Conservation (phyloP, 2,113 vertebrate species). For the Halcyon malimbica region DNA sequence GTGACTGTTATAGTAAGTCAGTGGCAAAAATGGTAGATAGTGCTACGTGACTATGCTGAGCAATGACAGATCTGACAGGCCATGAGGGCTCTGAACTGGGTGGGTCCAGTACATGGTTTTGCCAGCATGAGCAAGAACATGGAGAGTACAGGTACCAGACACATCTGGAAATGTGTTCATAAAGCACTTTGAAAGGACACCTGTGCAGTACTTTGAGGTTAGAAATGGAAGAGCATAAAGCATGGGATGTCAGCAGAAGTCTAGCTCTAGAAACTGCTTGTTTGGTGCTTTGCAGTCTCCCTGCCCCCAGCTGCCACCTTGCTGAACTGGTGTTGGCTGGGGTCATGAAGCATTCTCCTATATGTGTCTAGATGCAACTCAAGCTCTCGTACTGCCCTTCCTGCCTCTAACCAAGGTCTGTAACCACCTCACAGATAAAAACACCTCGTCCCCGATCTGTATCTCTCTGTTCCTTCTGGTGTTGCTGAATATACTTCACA, state of each 20-base stretch:
- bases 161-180: neutral
- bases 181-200: neutral
- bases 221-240: neutral
- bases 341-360: neutral
- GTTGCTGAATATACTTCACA: neutral
- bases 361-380: neutral
- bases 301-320: neutral
- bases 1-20: neutral
- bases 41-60: neutral
- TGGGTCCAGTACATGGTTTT: neutral
- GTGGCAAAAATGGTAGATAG: neutral
- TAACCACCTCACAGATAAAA: neutral
- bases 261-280: neutral
- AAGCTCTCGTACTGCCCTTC: neutral
- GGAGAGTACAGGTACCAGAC: neutral
- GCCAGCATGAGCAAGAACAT: neutral
- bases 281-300: neutral
- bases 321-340: neutral
- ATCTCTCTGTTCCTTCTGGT: neutral
- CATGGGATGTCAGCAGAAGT: neutral
- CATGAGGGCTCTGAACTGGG: neutral
- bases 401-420: neutral
- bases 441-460: neutral
- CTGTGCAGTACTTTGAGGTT: neutral
- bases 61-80: neutral